Conservation (phyloP, 2,797 vertebrate genomes). For the Acrocephalus scirpaceus region DNA sequence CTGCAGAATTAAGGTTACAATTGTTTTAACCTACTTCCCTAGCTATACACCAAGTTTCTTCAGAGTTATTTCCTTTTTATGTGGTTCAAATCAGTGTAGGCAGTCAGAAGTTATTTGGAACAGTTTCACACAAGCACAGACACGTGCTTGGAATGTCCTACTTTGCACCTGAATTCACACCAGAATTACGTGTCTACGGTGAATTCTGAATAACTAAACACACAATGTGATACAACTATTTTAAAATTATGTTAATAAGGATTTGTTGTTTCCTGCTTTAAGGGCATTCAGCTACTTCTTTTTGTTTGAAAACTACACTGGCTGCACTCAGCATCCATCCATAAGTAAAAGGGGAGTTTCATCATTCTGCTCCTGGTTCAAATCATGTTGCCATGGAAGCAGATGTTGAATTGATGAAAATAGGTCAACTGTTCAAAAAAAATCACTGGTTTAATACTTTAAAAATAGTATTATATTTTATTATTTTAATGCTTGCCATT, state of each 20-base stretch:
- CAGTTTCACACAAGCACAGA: neutral
- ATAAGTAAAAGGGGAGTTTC: neutral
- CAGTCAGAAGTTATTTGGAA: neutral
- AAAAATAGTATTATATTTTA: neutral
- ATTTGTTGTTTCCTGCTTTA: neutral
- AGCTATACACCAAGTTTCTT: neutral
- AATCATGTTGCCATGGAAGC: constrained; percentile 56
- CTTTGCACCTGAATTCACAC: neutral
- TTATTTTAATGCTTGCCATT: neutral
- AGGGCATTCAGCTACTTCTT: neutral
- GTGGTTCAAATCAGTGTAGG: neutral
- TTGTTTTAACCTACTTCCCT: neutral
- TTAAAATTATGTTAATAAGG: neutral
- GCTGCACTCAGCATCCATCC: neutral
- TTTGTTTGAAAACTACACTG: constrained; percentile 16
- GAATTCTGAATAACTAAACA: neutral
- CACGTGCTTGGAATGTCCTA: neutral
- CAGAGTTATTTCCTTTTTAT: neutral
- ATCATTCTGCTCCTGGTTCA: constrained; percentile 40
- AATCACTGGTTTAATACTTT: neutral
- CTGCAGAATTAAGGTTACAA: neutral
- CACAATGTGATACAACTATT: neutral
- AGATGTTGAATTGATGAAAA: constrained; percentile 47
- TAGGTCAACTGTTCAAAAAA: constrained; percentile 38
- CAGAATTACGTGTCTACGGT: neutral